Evolutionary conservation across 2,113 vertebrate genomes (phyloP).

Genomic region (Channa argus): DNA sequence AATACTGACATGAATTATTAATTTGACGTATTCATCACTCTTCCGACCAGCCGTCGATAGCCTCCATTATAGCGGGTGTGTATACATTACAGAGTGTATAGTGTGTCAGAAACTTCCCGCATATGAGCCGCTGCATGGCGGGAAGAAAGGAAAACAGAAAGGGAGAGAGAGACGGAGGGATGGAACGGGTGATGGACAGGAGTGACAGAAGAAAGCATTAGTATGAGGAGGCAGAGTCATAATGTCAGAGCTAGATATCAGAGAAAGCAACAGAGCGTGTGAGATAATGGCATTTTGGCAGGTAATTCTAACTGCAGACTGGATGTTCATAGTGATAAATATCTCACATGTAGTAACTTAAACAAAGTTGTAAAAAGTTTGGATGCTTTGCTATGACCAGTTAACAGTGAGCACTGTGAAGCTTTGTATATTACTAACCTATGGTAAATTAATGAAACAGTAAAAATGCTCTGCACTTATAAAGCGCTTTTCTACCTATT

Average conservation of each 20-base stretch:
- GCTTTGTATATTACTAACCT: too few relatives aligned
- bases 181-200: constrained; percentile 33
- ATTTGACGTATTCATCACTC: constrained; percentile 75
- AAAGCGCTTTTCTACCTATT: too few relatives aligned
- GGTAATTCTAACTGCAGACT: neutral
- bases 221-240: constrained; percentile 15
- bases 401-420: too few relatives aligned
- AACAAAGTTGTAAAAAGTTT: too few relatives aligned
- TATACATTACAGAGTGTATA: constrained; percentile 84
- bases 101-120: constrained; percentile 81
- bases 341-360: neutral
- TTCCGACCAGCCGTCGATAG: constrained; percentile 75
- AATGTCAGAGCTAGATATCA: constrained; percentile 13
- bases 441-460: too few relatives aligned
- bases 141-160: constrained; percentile 62
- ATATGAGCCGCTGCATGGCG: constrained; percentile 59
- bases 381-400: too few relatives aligned
- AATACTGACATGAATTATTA: constrained; percentile 79
- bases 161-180: constrained; percentile 28
- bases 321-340: neutral
- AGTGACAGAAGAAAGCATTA: constrained; percentile 53
- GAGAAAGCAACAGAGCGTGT: neutral
- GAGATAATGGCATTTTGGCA: neutral
- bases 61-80: constrained; percentile 73
- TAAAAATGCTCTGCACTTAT: too few relatives aligned